Evolutionary conservation across 1,140 invertebrate species (phyloP), one percentile per base, ranked within the genome.

Genomic region (Drosophila bocki): DNA sequence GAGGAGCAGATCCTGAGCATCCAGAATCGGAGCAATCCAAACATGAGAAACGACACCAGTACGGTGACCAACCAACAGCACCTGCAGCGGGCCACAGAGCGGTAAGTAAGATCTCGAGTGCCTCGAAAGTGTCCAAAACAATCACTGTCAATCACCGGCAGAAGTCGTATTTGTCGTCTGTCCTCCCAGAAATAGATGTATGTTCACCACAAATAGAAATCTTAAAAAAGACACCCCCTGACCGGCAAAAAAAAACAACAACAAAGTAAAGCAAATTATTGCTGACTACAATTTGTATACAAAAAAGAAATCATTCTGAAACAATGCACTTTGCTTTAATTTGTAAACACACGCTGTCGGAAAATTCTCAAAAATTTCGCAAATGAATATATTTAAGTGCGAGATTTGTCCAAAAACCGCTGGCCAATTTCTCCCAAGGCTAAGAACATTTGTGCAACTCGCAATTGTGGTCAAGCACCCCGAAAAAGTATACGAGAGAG

Each of bases 1-100:
- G 72, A 81, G 32, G 91, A 75, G 48, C 83, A 92, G 61, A 77
- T 92, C 45, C 65, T 62, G n/a, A 74, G 79, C 57, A 92, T 92
- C 35, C 71, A 62, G 57, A 76, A 64, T 26, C 77, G 77, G n/a
- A 88, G 59, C 50, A 87, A 80, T 51, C 64, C 65, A 13, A 77
- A 60, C 26, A 54, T 45, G 61, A 72, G 78, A 41, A 72, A 85
- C n/a, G 63, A 74, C 35, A 48, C 67, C 12, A 65, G 41, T n/a
- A 68, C 72, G 42, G 35, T 69, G 9, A 39, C 50, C 50, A 63
- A 57, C 33, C 64, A 78, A 8, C 53, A 57, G 22, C 50, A 65
- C 39, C 62, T 87, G 33, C 59, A 80, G 62, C 85, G 75, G 12
- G 71, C 67, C 50, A 50, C 44, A 12, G 70, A 67, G 9, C 68